Evolutionary conservation across 1,140 invertebrate genomes (phyloP).

Genomic region (Oncopodura yosiiana): DNA sequence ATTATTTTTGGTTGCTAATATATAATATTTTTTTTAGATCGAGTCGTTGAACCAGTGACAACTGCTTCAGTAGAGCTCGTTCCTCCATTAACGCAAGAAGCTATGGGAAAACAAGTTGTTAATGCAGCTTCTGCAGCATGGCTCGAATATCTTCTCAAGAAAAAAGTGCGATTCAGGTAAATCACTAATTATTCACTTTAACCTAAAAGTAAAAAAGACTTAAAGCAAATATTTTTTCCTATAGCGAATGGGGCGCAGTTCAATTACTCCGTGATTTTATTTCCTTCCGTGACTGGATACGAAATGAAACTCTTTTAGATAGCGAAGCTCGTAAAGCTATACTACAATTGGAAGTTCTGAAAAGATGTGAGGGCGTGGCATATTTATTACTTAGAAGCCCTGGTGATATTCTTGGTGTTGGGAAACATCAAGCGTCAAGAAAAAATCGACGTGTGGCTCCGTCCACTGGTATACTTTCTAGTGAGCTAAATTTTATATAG

Average conservation of each 20-base stretch:
- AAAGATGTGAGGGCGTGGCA: slow-evolving; percentile 34
- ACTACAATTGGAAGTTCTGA: slow-evolving; percentile 34
- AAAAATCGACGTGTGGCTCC: slow-evolving; percentile 27
- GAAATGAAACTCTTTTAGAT: slow-evolving; percentile 25
- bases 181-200: slow-evolving; percentile 35
- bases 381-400: slow-evolving; percentile 33
- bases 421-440: slow-evolving; percentile 15
- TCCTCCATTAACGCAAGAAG: slow-evolving; percentile 45
- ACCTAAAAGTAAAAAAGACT: neutral
- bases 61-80: slow-evolving; percentile 51
- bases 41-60: slow-evolving; percentile 60
- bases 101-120: slow-evolving; percentile 62
- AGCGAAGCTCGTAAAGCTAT: slow-evolving; percentile 28
- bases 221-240: slow-evolving; percentile 21
- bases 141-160: slow-evolving; percentile 69
- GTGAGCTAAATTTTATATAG: neutral
- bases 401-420: slow-evolving; percentile 35
- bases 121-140: slow-evolving; percentile 71
- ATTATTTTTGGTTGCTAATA: neutral
- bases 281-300: slow-evolving; percentile 34
- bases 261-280: slow-evolving; percentile 35
- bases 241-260: slow-evolving; percentile 53
- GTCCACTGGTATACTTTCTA: slow-evolving; percentile 2
- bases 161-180: slow-evolving; percentile 67
- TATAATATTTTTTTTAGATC: slow-evolving; percentile 48